Evolutionary conservation across 2,113 vertebrate species (phyloP).

Genomic region (Ascaphus truei): DNA sequence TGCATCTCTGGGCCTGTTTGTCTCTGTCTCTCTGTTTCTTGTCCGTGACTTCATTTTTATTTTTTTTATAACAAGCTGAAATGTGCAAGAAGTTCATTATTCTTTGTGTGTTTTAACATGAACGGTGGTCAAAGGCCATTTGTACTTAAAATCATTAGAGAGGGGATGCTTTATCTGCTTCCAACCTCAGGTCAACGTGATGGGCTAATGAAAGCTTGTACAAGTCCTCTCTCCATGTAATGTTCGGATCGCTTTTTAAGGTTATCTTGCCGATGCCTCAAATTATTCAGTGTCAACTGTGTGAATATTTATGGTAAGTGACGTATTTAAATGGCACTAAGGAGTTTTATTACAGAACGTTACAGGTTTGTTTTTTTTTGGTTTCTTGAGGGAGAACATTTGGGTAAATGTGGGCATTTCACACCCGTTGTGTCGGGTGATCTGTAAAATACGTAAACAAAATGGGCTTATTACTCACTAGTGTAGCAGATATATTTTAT

Average conservation of each 20-base stretch:
- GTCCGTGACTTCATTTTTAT: background rate
- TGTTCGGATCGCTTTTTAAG: constrained; percentile 51
- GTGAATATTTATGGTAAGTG: constrained; percentile 14
- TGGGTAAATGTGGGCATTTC: background rate
- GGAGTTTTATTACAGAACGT: constrained; percentile 27
- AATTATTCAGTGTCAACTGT: constrained; percentile 24
- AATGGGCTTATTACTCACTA: background rate
- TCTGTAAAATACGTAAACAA: background rate
- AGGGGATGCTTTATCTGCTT: constrained; percentile 69
- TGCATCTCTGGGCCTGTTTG: background rate
- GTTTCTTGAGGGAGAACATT: background rate
- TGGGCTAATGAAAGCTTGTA: constrained; percentile 72
- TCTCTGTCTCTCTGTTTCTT: background rate
- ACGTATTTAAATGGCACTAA: constrained; percentile 22
- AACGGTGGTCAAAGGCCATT: constrained; percentile 66
- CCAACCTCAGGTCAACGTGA: constrained; percentile 55
- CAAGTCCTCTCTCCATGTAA: constrained; percentile 56
- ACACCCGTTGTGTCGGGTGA: background rate
- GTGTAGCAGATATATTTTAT: no score
- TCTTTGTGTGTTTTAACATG: constrained; percentile 64
- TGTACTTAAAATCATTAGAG: constrained; percentile 72
- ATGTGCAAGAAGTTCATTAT: constrained; percentile 43
- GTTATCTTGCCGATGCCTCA: constrained; percentile 16
- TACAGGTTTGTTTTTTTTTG: background rate
- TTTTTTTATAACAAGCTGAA: constrained; percentile 8